phyloP scores from a whole-genome alignment of 2,113 vertebrate species.

The Bos indicus region DNA sequence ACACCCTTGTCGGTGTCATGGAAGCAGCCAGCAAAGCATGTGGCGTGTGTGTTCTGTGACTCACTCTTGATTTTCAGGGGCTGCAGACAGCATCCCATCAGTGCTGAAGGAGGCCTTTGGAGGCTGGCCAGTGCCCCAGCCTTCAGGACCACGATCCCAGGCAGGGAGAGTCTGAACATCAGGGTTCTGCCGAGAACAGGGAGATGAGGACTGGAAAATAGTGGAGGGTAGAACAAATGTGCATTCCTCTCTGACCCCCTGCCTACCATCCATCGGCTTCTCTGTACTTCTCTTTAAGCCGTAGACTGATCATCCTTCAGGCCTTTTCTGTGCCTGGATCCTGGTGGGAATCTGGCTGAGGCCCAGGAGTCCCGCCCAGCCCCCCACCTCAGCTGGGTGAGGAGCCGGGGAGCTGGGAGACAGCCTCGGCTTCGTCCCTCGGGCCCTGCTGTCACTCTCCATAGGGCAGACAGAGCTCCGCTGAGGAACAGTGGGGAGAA shows the following conservation, averaged over 20 bases:
- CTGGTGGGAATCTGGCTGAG: too few relatives aligned
- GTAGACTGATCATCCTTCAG: not conserved
- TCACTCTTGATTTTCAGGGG: slow-evolving; percentile 18
- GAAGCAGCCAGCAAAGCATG: slow-evolving; percentile 7
- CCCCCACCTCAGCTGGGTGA: fast-evolving
- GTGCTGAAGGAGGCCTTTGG: not conserved
- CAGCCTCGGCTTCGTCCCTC: not conserved
- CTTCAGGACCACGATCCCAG: not conserved
- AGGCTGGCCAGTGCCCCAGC: not conserved
- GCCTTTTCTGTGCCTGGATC: not conserved
- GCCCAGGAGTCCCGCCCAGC: fast-evolving
- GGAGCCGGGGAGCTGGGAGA: not conserved
- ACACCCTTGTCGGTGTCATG: not conserved
- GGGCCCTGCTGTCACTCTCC: not conserved
- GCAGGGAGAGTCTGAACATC: not conserved
- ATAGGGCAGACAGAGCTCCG: not conserved
- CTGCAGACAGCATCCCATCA: fast-evolving
- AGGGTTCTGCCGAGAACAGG: not conserved
- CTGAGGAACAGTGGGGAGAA: too few relatives aligned
- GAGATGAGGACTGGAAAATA: not conserved
- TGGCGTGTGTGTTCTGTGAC: not conserved
- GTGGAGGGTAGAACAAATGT: not conserved
- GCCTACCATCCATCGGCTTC: not conserved
- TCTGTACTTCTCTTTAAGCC: not conserved
- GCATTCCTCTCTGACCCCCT: not conserved